phyloP scores from a whole-genome alignment of 2,797 vertebrate species.

The Karalla daura region DNA sequence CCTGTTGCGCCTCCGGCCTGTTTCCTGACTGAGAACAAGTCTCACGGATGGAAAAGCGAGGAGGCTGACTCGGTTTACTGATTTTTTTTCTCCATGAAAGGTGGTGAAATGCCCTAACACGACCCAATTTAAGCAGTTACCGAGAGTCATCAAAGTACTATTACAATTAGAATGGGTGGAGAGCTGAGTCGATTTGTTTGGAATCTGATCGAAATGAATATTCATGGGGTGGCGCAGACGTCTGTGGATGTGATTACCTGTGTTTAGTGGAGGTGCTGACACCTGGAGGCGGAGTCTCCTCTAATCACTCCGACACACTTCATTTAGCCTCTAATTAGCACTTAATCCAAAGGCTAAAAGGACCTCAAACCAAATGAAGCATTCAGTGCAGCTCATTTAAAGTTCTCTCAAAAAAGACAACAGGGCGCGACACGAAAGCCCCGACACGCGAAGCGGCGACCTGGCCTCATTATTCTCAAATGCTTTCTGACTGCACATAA shows the following conservation, averaged over 20 bases:
- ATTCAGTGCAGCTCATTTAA: conserved; percentile 36
- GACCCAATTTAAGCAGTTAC: not conserved
- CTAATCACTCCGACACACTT: conserved; percentile 60
- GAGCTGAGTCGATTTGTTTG: not conserved
- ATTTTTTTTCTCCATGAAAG: no score
- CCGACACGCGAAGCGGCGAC: conserved; percentile 3
- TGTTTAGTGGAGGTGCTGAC: conserved; percentile 22
- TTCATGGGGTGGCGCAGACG: not conserved
- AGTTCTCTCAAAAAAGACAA: conserved; percentile 13
- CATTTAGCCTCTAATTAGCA: conserved; percentile 59
- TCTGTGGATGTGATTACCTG: conserved; percentile 25
- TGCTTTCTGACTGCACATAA: not conserved
- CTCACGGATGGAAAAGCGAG: no score
- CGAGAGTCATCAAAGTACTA: not conserved
- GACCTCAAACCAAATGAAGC: conserved; percentile 45
- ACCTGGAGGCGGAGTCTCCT: conserved; percentile 40
- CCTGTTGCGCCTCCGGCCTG: no score
- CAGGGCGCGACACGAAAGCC: not conserved
- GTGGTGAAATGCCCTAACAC: no score
- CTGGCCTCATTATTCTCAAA: not conserved
- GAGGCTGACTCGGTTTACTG: no score
- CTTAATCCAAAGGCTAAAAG: conserved; percentile 53
- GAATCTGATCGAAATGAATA: not conserved
- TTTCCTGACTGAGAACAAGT: no score
- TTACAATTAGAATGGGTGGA: not conserved